Percentiles rank a stretch among this genome's conserved stretches.
These are phyloP conservation scores for Rhagophthalmus giganteus DNA, from an alignment of 2,888 invertebrate species.

Conservation along the genomic window DNA sequence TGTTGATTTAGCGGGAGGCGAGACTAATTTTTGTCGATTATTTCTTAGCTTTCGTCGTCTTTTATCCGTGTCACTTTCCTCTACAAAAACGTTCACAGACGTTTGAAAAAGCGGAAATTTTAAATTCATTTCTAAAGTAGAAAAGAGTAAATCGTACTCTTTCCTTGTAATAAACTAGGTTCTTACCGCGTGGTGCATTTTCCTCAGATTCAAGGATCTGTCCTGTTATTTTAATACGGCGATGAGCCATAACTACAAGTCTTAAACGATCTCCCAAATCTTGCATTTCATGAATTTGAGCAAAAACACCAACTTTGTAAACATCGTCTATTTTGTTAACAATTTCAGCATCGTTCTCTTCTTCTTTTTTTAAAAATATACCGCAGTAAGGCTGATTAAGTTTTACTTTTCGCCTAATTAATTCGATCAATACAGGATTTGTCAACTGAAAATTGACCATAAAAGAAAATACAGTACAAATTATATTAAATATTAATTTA, in stretches of 20 bases:
- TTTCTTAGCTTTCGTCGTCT: conserved; percentile 59
- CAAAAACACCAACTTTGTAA: conserved; percentile 91
- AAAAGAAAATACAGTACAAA: conserved; percentile 3
- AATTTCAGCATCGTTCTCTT: conserved; percentile 85
- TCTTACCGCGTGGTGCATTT: conserved; percentile 55
- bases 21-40: conserved; percentile 45
- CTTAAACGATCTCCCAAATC: conserved; percentile 88
- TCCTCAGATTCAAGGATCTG: conserved; percentile 76
- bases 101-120: conserved; percentile 83
- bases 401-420: conserved; percentile 90
- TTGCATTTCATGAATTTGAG: conserved; percentile 96
- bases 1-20: conserved; percentile 21
- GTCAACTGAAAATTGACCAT: conserved; percentile 64
- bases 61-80: conserved; percentile 68
- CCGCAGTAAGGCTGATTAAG: conserved; percentile 97
- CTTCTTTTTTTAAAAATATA: conserved; percentile 90
- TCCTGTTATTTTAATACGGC: conserved; percentile 80
- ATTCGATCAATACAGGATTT: conserved; percentile 83
- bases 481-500: conserved; percentile 48
- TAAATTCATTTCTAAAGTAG: conserved; percentile 70
- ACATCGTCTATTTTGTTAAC: conserved; percentile 84
- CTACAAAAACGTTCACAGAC: conserved; percentile 79
- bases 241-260: conserved; percentile 92
- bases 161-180: not conserved
- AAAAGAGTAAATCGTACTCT: conserved; percentile 24